These are phyloP conservation scores for Caenorhabditis becei DNA, from an alignment of 2,888 invertebrate species.

Conservation along the genomic window DNA sequence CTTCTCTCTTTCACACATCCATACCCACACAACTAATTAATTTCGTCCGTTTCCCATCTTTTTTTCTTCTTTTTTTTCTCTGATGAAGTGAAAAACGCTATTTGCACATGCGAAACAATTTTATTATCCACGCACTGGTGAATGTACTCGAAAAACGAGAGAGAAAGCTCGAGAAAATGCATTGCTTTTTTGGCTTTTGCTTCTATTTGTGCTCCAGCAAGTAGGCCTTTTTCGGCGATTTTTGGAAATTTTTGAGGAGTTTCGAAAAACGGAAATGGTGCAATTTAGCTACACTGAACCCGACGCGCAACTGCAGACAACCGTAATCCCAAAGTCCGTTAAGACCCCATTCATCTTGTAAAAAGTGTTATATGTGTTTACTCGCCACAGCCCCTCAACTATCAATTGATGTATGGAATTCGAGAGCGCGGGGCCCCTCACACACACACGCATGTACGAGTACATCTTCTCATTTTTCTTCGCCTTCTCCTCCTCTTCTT, in stretches of 20 bases:
- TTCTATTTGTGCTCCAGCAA: neutral
- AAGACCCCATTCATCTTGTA: slow-evolving; percentile 14
- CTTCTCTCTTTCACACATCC: neutral
- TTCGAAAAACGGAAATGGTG: neutral
- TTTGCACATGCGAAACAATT: slow-evolving; percentile 34
- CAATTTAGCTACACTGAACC: too few species aligned
- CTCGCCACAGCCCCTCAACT: neutral
- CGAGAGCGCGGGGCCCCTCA: neutral
- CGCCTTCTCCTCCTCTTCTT: slow-evolving; percentile 6
- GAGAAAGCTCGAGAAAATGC: slow-evolving; percentile 9
- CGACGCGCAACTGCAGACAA: too few species aligned
- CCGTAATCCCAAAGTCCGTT: too few species aligned
- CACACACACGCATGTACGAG: neutral
- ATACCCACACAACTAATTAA: slow-evolving; percentile 37
- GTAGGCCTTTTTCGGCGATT: neutral
- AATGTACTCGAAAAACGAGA: slow-evolving; percentile 4
- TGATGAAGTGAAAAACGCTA: too few species aligned
- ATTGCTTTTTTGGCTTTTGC: slow-evolving; percentile 15
- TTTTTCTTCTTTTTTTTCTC: neutral
- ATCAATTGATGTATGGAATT: slow-evolving; percentile 24
- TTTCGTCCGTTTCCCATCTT: slow-evolving; percentile 13
- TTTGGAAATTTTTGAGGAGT: neutral
- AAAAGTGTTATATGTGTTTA: slow-evolving; percentile 13
- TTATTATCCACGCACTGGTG: slow-evolving; percentile 39
- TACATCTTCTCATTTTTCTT: slow-evolving; percentile 18